Evolutionary conservation across 1,140 invertebrate genomes (phyloP).

Genomic region (Plectus sambesii): DNA sequence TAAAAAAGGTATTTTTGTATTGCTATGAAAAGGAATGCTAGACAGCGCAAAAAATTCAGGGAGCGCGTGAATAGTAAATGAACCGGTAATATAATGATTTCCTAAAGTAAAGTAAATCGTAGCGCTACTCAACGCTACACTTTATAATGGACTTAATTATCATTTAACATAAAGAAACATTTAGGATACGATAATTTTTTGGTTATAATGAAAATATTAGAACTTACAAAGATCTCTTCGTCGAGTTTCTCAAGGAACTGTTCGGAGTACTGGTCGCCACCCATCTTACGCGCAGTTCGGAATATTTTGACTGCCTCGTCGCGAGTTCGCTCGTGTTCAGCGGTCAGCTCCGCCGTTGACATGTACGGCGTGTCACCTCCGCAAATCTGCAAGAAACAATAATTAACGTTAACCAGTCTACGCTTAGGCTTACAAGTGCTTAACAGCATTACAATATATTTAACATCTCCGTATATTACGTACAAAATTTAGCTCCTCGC

Average conservation of each 20-base stretch:
- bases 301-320: conserved; percentile 31
- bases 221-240: conserved; percentile 34
- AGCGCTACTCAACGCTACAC: too few relatives aligned
- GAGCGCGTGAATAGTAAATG: too few relatives aligned
- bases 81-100: too few relatives aligned
- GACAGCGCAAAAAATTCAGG: too few relatives aligned
- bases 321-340: conserved; percentile 30
- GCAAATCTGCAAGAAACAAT: conserved; percentile 21
- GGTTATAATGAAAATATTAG: conserved; percentile 11
- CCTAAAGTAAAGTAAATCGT: too few relatives aligned
- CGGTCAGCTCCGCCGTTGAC: conserved; percentile 30
- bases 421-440: too few relatives aligned
- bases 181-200: neutral
- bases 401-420: conserved; percentile 6
- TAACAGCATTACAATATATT: too few relatives aligned
- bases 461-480: too few relatives aligned
- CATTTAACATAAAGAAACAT: neutral
- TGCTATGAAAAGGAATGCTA: too few relatives aligned
- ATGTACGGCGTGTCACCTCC: conserved; percentile 43
- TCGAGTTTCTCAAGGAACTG: conserved; percentile 42
- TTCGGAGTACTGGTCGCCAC: conserved; percentile 34
- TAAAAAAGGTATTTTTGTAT: too few relatives aligned
- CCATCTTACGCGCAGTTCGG: conserved; percentile 41
- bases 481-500: too few relatives aligned
- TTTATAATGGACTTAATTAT: neutral